Evolutionary conservation across 2,797 vertebrate species (phyloP).

Genomic region (Agapornis canus): DNA sequence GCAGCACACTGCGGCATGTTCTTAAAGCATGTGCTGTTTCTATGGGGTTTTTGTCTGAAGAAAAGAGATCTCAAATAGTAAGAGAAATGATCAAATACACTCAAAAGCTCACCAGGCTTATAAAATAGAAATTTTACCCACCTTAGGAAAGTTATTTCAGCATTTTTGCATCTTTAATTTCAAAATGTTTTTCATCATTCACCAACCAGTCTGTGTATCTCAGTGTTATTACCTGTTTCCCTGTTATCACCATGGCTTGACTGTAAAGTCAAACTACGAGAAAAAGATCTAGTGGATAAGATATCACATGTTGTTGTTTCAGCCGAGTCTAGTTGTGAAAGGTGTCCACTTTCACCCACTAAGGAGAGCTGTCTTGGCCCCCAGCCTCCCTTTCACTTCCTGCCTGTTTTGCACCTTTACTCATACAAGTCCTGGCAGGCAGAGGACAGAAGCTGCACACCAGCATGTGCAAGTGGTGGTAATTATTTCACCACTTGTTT

Average conservation of each 20-base stretch:
- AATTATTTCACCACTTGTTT: neutral
- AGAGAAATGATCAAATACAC: neutral
- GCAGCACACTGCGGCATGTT: neutral
- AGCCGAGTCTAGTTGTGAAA: neutral
- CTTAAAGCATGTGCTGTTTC: neutral
- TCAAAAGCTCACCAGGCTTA: neutral
- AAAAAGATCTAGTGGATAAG: neutral
- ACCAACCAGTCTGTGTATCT: neutral
- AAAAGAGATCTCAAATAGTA: neutral
- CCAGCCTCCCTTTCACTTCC: neutral
- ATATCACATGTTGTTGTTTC: neutral
- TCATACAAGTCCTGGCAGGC: neutral
- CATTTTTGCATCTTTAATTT: neutral
- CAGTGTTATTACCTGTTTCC: neutral
- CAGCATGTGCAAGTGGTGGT: neutral
- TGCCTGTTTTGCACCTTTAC: neutral
- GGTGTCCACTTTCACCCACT: neutral
- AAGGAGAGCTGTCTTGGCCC: neutral
- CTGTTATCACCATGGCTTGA: fast-evolving
- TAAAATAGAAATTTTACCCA: neutral
- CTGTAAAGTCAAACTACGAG: neutral
- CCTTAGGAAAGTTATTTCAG: neutral
- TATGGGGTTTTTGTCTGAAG: neutral
- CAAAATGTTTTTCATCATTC: neutral
- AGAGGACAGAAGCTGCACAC: neutral